These are phyloP conservation scores for Auanema freiburgensis DNA, from an alignment of 2,888 invertebrate species.

Conservation along the genomic window DNA sequence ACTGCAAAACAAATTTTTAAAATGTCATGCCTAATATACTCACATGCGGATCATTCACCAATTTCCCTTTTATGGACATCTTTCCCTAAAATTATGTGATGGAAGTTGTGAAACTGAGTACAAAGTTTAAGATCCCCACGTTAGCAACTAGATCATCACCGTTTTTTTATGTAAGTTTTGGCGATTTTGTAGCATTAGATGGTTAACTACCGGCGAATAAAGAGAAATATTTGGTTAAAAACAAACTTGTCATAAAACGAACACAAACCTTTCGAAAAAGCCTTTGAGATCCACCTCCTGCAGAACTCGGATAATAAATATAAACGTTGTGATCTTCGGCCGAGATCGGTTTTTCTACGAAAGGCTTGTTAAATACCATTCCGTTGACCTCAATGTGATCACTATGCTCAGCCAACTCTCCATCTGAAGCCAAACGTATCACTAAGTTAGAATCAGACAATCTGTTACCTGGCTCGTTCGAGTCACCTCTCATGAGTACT, in stretches of 20 bases:
- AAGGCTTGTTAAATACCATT: slow-evolving; percentile 74
- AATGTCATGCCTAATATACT: slow-evolving; percentile 18
- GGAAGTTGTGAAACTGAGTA: slow-evolving; percentile 1
- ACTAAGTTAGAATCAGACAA: not conserved
- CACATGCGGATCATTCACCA: slow-evolving; percentile 47
- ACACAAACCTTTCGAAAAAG: slow-evolving; percentile 84
- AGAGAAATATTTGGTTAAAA: no score
- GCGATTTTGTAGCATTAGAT: not conserved
- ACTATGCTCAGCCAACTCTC: slow-evolving; percentile 46
- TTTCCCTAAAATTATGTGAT: slow-evolving; percentile 32
- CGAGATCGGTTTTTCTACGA: slow-evolving; percentile 98
- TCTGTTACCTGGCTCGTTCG: slow-evolving; percentile 45
- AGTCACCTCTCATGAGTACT: slow-evolving; percentile 83
- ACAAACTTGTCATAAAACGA: not conserved
- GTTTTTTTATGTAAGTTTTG: not conserved
- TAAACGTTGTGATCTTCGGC: slow-evolving; percentile 99
- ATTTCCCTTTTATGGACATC: slow-evolving; percentile 46
- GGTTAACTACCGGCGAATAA: no score
- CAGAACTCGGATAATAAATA: slow-evolving; percentile 97
- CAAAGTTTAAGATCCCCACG: not conserved
- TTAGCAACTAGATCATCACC: slow-evolving; percentile 4
- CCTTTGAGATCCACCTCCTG: slow-evolving; percentile 93
- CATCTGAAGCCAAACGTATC: slow-evolving; percentile 24
- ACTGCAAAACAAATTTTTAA: no score
- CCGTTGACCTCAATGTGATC: slow-evolving; percentile 63